These are phyloP conservation scores for Pachyramphus minor DNA, from an alignment of 2,113 vertebrate genomes.

Conservation along the genomic window DNA sequence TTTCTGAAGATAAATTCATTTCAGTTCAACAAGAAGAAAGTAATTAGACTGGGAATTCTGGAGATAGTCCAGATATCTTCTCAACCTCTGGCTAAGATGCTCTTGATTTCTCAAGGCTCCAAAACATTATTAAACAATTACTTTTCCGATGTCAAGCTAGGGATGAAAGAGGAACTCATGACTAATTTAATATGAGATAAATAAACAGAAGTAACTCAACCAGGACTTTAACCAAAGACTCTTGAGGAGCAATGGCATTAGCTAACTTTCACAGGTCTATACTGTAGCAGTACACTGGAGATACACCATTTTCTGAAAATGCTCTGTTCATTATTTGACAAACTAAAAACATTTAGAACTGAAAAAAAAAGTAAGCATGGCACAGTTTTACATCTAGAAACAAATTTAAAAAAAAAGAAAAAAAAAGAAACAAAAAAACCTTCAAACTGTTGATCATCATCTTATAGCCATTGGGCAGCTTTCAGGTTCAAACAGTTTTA, in stretches of 20 bases:
- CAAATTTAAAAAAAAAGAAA: neutral
- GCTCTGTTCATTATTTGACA: neutral
- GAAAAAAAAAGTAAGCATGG: neutral
- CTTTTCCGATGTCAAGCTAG: neutral
- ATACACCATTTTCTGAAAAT: neutral
- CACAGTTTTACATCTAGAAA: neutral
- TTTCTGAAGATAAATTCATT: conserved; percentile 52
- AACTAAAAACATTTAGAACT: neutral
- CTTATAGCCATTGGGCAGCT: neutral
- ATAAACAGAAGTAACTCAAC: conserved; percentile 45
- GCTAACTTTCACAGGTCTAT: neutral
- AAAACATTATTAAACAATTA: conserved; percentile 28
- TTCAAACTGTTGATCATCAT: neutral
- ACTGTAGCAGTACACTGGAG: neutral
- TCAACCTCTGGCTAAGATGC: conserved; percentile 37
- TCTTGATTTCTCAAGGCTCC: conserved; percentile 40
- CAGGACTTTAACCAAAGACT: conserved; percentile 25
- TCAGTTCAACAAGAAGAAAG: conserved; percentile 41
- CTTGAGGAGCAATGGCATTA: neutral
- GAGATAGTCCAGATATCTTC: conserved; percentile 59
- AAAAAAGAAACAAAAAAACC: neutral
- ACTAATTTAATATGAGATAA: conserved; percentile 43
- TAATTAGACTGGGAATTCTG: conserved; percentile 67
- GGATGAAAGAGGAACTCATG: neutral
- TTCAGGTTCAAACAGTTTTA: neutral